phyloP scores from a whole-genome alignment of 2,888 invertebrate species.

The Cordilura impudica region DNA sequence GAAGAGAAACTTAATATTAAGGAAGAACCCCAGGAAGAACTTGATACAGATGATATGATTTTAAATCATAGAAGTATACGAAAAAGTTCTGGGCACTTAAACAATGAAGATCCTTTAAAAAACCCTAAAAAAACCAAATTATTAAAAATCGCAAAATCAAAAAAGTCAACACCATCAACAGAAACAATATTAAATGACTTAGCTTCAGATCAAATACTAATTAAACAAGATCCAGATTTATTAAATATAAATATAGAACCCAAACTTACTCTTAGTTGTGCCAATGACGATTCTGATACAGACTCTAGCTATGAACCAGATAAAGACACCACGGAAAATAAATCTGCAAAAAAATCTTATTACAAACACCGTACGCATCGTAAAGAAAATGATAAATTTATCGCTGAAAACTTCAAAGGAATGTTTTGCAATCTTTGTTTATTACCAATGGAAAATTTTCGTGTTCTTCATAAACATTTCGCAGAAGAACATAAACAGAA shows the following conservation, averaged over 20 bases:
- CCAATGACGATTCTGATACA: conserved; percentile 58
- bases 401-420: conserved; percentile 69
- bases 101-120: conserved; percentile 18
- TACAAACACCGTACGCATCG: conserved; percentile 67
- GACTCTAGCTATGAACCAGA: conserved; percentile 59
- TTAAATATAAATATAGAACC: neutral
- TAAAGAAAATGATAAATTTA: conserved; percentile 69
- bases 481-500: conserved; percentile 67
- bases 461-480: conserved; percentile 69
- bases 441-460: conserved; percentile 69
- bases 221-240: conserved; percentile 18
- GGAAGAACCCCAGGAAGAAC: neutral
- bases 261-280: neutral
- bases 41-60: neutral
- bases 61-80: neutral
- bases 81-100: neutral
- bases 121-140: conserved; percentile 6
- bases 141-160: neutral
- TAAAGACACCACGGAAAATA: conserved; percentile 66
- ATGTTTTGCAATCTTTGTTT: conserved; percentile 70
- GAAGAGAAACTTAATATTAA: neutral
- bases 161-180: conserved; percentile 12
- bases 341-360: conserved; percentile 67
- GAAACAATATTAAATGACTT: neutral
- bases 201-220: conserved; percentile 57